Percentiles rank a stretch among this genome's conserved stretches.
Evolutionary conservation across 2,113 vertebrate genomes (phyloP).

Genomic region (Gavialis gangeticus): DNA sequence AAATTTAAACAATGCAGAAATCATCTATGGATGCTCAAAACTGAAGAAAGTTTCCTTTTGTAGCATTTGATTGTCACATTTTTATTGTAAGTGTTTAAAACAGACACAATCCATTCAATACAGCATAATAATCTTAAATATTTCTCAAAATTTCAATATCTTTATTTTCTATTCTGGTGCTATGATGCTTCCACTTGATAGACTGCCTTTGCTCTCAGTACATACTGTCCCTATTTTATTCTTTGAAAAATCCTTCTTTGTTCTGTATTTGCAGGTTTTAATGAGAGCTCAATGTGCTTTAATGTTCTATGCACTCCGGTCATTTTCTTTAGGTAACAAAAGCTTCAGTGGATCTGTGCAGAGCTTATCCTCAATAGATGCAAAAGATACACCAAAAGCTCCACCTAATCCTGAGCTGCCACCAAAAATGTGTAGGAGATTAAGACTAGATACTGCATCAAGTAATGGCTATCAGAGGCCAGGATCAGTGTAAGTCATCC

Average conservation of each 20-base stretch:
- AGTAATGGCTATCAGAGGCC: constrained; percentile 94
- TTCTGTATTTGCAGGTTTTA: not conserved
- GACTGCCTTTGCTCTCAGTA: constrained; percentile 12
- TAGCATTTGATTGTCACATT: not conserved
- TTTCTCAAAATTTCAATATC: not conserved
- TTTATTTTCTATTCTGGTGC: not conserved
- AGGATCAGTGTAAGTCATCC: constrained; percentile 90
- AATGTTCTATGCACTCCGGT: constrained; percentile 33
- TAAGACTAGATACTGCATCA: constrained; percentile 80
- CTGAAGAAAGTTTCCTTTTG: not conserved
- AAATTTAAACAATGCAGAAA: not conserved
- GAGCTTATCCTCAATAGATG: constrained; percentile 90
- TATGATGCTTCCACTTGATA: constrained; percentile 31
- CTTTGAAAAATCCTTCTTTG: not conserved
- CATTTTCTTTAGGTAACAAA: constrained; percentile 86
- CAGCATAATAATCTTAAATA: not conserved
- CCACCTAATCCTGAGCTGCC: constrained; percentile 86
- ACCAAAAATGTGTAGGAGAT: constrained; percentile 84
- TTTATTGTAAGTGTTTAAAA: not conserved
- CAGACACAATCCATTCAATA: not conserved
- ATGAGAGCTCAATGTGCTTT: constrained; percentile 33
- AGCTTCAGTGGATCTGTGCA: constrained; percentile 93
- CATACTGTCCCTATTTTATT: constrained; percentile 28
- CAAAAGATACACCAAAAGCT: constrained; percentile 83
- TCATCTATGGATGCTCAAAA: not conserved